Evolutionary conservation across 1,140 invertebrate species (phyloP).

Genomic region (Oscheius sp.): DNA sequence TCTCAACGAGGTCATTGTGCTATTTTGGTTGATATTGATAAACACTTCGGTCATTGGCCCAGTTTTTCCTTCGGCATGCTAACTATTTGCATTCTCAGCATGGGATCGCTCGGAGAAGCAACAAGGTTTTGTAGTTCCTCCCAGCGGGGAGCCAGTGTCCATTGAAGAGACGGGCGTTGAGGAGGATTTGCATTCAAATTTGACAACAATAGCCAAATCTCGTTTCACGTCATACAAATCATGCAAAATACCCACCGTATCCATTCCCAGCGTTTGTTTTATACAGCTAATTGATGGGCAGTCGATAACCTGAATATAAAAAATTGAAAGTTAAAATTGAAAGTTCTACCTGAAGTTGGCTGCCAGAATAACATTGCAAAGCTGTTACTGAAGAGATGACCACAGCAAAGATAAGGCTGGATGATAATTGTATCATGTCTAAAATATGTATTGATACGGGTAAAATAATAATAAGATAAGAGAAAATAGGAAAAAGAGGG

Average conservation of each 20-base stretch:
- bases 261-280: slow-evolving; percentile 56
- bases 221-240: not conserved
- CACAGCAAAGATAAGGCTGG: slow-evolving; percentile 4
- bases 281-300: slow-evolving; percentile 55
- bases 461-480: slow-evolving; percentile 6
- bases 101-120: not conserved
- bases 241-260: slow-evolving; percentile 46
- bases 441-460: not conserved
- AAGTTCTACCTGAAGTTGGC: slow-evolving; percentile 41
- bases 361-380: slow-evolving; percentile 56
- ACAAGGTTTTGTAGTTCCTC: not conserved
- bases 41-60: no score
- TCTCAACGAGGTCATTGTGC: no score
- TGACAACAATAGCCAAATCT: not conserved
- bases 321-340: no score
- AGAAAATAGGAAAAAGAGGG: not conserved
- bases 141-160: not conserved
- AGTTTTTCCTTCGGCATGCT: slow-evolving; percentile 5
- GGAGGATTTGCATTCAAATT: slow-evolving; percentile 13
- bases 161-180: not conserved
- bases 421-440: no score
- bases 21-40: no score
- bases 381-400: slow-evolving; percentile 13
- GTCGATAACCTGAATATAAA: slow-evolving; percentile 51
- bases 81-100: not conserved